phyloP scores from a whole-genome alignment of 2,797 vertebrate species.

The Myotis findleyi region DNA sequence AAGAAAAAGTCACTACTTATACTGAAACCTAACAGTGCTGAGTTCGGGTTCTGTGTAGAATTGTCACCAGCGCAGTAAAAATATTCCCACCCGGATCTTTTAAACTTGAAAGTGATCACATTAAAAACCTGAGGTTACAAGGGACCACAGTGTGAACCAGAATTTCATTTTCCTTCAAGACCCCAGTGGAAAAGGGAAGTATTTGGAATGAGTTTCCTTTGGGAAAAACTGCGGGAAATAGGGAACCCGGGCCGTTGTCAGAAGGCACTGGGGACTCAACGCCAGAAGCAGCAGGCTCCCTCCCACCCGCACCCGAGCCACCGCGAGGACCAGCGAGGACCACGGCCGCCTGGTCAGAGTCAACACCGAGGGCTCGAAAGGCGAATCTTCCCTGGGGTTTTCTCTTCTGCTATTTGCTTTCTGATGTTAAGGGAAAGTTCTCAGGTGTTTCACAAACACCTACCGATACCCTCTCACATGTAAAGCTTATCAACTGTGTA shows the following conservation, averaged over 20 bases:
- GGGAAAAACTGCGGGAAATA: constrained; percentile 40
- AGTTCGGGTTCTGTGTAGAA: constrained; percentile 70
- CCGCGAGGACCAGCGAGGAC: constrained; percentile 31
- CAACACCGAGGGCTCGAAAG: constrained; percentile 75
- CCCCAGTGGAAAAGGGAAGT: constrained; percentile 52
- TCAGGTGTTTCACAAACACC: constrained; percentile 6
- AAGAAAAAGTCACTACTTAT: constrained; percentile 77
- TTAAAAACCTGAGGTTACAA: constrained; percentile 87
- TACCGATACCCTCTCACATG: constrained; percentile 36
- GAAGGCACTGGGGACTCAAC: constrained; percentile 67
- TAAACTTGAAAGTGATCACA: constrained; percentile 76
- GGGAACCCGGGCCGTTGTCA: constrained; percentile 65
- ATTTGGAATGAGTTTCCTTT: constrained; percentile 61
- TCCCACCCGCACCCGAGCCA: neutral
- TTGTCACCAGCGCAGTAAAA: constrained; percentile 81
- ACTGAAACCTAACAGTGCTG: constrained; percentile 78
- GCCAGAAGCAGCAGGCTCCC: constrained; percentile 26
- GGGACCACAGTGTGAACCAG: constrained; percentile 82
- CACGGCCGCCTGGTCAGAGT: constrained; percentile 19
- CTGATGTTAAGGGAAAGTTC: constrained; percentile 28
- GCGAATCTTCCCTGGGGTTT: constrained; percentile 70
- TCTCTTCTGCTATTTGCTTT: neutral
- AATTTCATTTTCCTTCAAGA: constrained; percentile 76
- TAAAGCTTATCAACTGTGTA: constrained; percentile 68
- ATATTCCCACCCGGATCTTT: constrained; percentile 81